Percentiles rank a stretch among this genome's conserved stretches.
phyloP scores from a whole-genome alignment of 2,113 vertebrate genomes.

The Fregetta grallaria region DNA sequence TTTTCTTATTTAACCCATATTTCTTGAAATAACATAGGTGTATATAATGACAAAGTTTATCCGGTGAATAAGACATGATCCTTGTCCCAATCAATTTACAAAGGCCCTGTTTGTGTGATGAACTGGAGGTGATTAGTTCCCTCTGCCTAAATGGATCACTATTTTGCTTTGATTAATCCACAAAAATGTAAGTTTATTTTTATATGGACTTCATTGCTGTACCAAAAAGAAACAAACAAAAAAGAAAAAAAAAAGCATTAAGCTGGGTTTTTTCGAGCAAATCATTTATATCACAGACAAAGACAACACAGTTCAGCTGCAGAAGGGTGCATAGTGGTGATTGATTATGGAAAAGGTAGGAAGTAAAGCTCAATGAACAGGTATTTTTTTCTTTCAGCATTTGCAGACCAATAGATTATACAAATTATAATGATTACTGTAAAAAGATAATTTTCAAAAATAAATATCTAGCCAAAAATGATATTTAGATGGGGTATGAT shows the following conservation, averaged over 20 bases:
- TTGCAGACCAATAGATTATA: not conserved
- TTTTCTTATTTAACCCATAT: slow-evolving; percentile 3
- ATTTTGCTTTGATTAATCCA: not conserved
- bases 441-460: not conserved
- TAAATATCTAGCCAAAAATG: not conserved
- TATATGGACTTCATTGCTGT: not conserved
- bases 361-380: not conserved
- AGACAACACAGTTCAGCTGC: not conserved
- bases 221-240: not conserved
- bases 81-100: not conserved
- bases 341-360: not conserved
- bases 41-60: slow-evolving; percentile 38
- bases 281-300: not conserved
- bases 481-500: not conserved
- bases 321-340: not conserved
- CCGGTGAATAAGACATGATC: not conserved
- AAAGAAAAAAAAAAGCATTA: not conserved
- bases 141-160: not conserved
- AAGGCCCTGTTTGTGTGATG: not conserved
- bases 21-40: slow-evolving; percentile 35
- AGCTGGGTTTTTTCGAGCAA: rapidly evolving
- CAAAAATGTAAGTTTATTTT: not conserved
- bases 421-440: not conserved
- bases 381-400: not conserved
- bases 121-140: not conserved